Evolutionary conservation across 2,888 invertebrate species (phyloP).

Genomic region (Serripes groenlandicus): DNA sequence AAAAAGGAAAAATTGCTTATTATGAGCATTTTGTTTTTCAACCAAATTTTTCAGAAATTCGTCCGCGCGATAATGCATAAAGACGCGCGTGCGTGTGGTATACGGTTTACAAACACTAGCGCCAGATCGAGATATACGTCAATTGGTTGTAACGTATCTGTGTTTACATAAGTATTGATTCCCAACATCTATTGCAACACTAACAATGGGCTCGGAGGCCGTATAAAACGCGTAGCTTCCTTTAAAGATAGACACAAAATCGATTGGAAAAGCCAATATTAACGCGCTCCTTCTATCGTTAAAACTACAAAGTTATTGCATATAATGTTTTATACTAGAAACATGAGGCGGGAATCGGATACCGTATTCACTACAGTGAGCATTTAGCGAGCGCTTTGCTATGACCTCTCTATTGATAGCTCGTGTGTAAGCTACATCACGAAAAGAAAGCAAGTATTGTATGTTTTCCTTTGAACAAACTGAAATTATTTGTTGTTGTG

Average conservation of each 20-base stretch:
- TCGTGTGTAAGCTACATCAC: too few relatives aligned
- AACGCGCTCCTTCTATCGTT: slow-evolving; percentile 1
- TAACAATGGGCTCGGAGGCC: neutral
- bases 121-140: too few relatives aligned
- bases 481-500: too few relatives aligned
- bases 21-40: too few relatives aligned
- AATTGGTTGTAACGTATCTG: neutral
- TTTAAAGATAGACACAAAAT: neutral
- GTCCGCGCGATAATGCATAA: neutral
- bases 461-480: too few relatives aligned
- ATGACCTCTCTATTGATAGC: too few relatives aligned
- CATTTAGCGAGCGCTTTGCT: too few relatives aligned
- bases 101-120: neutral
- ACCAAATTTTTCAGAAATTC: too few relatives aligned
- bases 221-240: neutral
- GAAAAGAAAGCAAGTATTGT: too few relatives aligned
- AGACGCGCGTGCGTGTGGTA: neutral
- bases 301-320: slow-evolving; percentile 12
- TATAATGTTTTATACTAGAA: neutral
- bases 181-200: slow-evolving; percentile 1
- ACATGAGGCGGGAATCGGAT: too few relatives aligned
- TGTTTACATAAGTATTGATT: slow-evolving; percentile 22
- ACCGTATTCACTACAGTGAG: too few relatives aligned
- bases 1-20: too few relatives aligned
- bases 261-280: slow-evolving; percentile 12